Percentiles rank a stretch among this genome's conserved stretches.
Conservation (phyloP, 37 sponge, comb jelly and placozoan species). For the Axinella damicornis region DNA sequence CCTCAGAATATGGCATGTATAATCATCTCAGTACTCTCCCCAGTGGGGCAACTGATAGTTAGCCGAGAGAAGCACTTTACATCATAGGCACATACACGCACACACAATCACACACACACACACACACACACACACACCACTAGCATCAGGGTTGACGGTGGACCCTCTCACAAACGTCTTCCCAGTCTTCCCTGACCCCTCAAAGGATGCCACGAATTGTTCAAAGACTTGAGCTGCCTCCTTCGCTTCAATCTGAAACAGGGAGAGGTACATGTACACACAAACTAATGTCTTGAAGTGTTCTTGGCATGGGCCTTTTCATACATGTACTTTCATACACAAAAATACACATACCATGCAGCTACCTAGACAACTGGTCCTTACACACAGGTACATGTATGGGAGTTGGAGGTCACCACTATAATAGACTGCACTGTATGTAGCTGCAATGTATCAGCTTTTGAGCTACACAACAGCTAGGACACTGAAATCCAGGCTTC, state of each 20-base stretch:
- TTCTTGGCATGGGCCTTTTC: too few relatives aligned
- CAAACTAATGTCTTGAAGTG: neutral
- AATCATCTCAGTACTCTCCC: slow-evolving; percentile 16
- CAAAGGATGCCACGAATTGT: slow-evolving; percentile 93
- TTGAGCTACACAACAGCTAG: too few relatives aligned
- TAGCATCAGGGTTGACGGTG: slow-evolving; percentile 78
- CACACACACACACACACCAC: slow-evolving; percentile 2
- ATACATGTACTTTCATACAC: too few relatives aligned
- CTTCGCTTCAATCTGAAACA: slow-evolving; percentile 47
- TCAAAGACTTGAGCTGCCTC: slow-evolving; percentile 92
- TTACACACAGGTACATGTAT: too few relatives aligned
- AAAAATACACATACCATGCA: too few relatives aligned
- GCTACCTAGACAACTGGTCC: too few relatives aligned
- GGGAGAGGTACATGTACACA: neutral
- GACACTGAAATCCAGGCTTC: too few relatives aligned
- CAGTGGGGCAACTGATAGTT: slow-evolving; percentile 23
- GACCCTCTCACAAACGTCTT: slow-evolving; percentile 95
- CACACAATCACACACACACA: neutral
- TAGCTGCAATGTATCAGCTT: too few relatives aligned
- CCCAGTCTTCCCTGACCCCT: slow-evolving; percentile 59
- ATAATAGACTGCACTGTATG: too few relatives aligned
- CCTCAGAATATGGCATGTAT: neutral
- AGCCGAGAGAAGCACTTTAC: slow-evolving; percentile 44
- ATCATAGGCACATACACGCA: neutral
- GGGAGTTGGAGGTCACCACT: too few relatives aligned